These are phyloP conservation scores for Eremobia ochroleuca DNA, from an alignment of 2,888 invertebrate genomes.

Conservation along the genomic window DNA sequence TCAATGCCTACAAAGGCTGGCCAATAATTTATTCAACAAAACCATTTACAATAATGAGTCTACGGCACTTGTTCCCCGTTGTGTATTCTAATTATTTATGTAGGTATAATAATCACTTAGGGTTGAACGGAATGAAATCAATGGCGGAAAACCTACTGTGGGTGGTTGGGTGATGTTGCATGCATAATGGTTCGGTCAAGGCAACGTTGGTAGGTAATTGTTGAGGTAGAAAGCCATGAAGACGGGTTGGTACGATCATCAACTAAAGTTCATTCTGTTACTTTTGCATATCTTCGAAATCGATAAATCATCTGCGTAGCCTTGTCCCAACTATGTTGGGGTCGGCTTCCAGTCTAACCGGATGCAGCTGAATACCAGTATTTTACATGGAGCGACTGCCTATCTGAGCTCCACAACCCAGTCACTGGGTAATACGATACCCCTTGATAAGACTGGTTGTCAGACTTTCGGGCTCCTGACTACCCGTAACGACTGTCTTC, in stretches of 20 bases:
- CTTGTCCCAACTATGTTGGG: too few relatives aligned
- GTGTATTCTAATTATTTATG: constrained; percentile 31
- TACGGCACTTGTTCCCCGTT: constrained; percentile 15
- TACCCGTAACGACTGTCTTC: too few relatives aligned
- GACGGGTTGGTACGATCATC: background rate
- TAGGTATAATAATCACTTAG: constrained; percentile 31
- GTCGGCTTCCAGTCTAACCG: too few relatives aligned
- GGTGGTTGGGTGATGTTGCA: constrained; percentile 22
- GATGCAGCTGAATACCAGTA: too few relatives aligned
- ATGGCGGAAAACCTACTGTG: constrained; percentile 28
- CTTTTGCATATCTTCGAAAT: background rate
- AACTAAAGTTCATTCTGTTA: background rate
- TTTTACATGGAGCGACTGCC: too few relatives aligned
- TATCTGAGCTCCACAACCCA: too few relatives aligned
- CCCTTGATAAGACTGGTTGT: too few relatives aligned
- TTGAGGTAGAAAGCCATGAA: constrained; percentile 42
- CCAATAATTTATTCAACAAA: constrained; percentile 51
- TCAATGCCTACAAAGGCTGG: constrained; percentile 22
- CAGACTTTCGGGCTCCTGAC: too few relatives aligned
- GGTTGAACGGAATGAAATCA: constrained; percentile 43
- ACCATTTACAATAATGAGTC: constrained; percentile 50
- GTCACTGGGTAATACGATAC: too few relatives aligned
- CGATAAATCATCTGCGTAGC: too few relatives aligned
- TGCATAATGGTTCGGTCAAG: constrained; percentile 56
- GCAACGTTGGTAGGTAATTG: constrained; percentile 30